Percentiles rank a stretch among this genome's conserved stretches.
Evolutionary conservation across 2,888 invertebrate genomes (phyloP).

Genomic region (Atherix ibis): DNA sequence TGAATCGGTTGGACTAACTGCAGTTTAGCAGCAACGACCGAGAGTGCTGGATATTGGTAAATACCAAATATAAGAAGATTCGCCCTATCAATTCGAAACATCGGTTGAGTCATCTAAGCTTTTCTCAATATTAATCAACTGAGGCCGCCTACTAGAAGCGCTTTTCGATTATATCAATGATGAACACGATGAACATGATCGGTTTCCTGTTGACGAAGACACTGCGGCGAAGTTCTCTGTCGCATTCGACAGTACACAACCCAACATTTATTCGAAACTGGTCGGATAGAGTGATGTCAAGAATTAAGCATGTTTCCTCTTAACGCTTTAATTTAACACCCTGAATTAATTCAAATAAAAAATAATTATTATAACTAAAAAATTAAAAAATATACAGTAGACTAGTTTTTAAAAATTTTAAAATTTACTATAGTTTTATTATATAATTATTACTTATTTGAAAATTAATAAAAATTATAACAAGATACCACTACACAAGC

Average conservation of each 20-base stretch:
- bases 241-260: slow-evolving; percentile 31
- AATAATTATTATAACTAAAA: too few relatives aligned
- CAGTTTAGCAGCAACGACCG: slow-evolving; percentile 47
- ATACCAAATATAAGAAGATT: slow-evolving; percentile 74
- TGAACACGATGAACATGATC: slow-evolving; percentile 49
- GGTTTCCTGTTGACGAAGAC: slow-evolving; percentile 45
- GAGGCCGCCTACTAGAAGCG: slow-evolving; percentile 50
- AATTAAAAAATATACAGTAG: too few relatives aligned
- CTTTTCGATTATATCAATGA: slow-evolving; percentile 45
- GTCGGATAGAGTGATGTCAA: slow-evolving; percentile 58
- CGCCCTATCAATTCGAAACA: slow-evolving; percentile 70
- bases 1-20: slow-evolving; percentile 45
- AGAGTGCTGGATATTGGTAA: slow-evolving; percentile 46
- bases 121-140: slow-evolving; percentile 70
- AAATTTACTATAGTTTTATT: too few relatives aligned
- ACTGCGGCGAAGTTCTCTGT: slow-evolving; percentile 3
- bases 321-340: slow-evolving; percentile 98
- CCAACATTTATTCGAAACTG: slow-evolving; percentile 39
- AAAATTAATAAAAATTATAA: too few relatives aligned
- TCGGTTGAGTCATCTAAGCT: slow-evolving; percentile 44
- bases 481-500: too few relatives aligned
- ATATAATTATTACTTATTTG: too few relatives aligned
- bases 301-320: slow-evolving; percentile 76
- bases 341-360: too few relatives aligned
- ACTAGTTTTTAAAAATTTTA: too few relatives aligned